Evolutionary conservation across 2,113 vertebrate species (phyloP), one percentile per base, ranked within the genome.

Genomic region (Eonycteris spelaea): DNA sequence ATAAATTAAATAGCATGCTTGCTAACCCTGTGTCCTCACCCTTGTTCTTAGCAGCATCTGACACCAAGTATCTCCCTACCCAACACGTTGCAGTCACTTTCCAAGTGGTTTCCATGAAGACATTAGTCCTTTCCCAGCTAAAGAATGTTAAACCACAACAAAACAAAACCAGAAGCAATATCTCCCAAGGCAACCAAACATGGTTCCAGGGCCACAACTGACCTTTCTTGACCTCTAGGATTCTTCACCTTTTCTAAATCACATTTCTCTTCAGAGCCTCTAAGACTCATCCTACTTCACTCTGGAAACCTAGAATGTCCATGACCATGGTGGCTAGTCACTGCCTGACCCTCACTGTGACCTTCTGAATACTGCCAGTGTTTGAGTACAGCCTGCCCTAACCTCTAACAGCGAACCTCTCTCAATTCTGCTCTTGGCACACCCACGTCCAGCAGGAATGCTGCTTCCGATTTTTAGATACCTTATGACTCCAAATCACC

Each of bases 201-300:
- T 21, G 30, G 0, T 14, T 63, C 2, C 45, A 11, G 33, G 11
- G 33, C 3, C 3, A 33, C 13, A 30, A 3, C 9, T 38, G 30
- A 61, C 10, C 30, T 45, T 68, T 63, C 15, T 24, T 18, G 11
- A 22, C 5, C 8, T 16, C 12, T 13, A 1, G 30, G 16, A 14
- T 65, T 73, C 19, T 53, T 51, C 2, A 70, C 1, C 18, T 90
- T 83, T 70, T 86, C 22, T 55, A 59, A 67, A 83, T 48, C 26
- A 10, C 11, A n/a, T n/a, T 68, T 53, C n/a, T 10, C 67, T 55
- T 28, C 48, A 57, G 24, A 35, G 45, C 7, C 0, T 33, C 15
- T 22, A 51, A 18, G 7, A 5, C 28, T 48, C 1, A 4, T n/a
- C 43, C n/a, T 67, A 5, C 24, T 28, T 38, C 68, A 38, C 14